These are phyloP conservation scores for Orthosia gracilis DNA, from an alignment of 2,888 invertebrate genomes.

Conservation along the genomic window DNA sequence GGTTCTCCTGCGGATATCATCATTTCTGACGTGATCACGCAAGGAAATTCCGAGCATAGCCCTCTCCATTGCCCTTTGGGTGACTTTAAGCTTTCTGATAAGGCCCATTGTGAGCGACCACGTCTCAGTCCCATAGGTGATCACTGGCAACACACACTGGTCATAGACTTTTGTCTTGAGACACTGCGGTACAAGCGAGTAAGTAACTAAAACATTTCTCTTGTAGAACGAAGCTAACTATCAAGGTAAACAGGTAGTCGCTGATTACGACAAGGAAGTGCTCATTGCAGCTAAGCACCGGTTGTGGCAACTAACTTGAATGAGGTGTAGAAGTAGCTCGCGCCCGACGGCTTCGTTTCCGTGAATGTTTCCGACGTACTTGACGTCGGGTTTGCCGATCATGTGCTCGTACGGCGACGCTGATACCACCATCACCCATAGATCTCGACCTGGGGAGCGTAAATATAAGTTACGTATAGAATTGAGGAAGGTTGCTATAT, in stretches of 20 bases:
- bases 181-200: too few relatives aligned
- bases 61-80: too few relatives aligned
- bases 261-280: constrained; percentile 46
- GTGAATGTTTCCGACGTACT: constrained; percentile 99
- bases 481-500: neutral
- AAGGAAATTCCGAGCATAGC: too few relatives aligned
- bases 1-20: too few relatives aligned
- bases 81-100: too few relatives aligned
- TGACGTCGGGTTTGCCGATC: constrained; percentile 99
- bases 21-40: too few relatives aligned
- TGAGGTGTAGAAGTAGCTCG: constrained; percentile 97
- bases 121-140: too few relatives aligned
- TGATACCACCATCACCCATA: constrained; percentile 98
- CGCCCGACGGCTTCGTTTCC: constrained; percentile 99
- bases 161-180: too few relatives aligned
- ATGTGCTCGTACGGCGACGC: constrained; percentile 97
- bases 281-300: constrained; percentile 48
- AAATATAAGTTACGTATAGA: neutral
- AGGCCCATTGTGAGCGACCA: too few relatives aligned
- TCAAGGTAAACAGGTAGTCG: constrained; percentile 34
- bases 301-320: constrained; percentile 91
- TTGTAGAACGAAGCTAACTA: constrained; percentile 27
- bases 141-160: too few relatives aligned
- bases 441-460: constrained; percentile 93
- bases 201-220: constrained; percentile 17